phyloP scores from a whole-genome alignment of 2,797 vertebrate species.

The Esox masquinongy region DNA sequence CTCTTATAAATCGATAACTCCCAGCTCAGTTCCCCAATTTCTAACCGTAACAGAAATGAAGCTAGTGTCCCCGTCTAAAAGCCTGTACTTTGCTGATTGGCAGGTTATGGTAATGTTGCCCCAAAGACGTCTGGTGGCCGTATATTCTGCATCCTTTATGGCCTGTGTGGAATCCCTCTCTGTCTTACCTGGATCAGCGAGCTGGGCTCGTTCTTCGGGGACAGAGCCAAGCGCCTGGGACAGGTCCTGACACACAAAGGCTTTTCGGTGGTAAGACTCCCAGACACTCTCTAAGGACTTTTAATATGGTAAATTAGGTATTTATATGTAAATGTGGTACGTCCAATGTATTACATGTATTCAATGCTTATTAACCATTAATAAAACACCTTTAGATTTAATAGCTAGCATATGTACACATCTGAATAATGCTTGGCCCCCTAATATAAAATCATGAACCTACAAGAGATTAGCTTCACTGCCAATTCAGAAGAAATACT shows the following conservation, averaged over 20 bases:
- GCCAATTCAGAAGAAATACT: not conserved
- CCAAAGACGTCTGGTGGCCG: slow-evolving; percentile 88
- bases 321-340: not conserved
- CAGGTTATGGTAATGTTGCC: slow-evolving; percentile 93
- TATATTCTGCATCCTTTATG: slow-evolving; percentile 96
- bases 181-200: slow-evolving; percentile 96
- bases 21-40: not conserved
- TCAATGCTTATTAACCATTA: not conserved
- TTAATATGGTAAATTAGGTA: not conserved
- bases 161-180: slow-evolving; percentile 93
- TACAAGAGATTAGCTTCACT: not conserved
- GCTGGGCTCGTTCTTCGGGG: slow-evolving; percentile 94
- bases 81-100: not conserved
- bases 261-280: slow-evolving; percentile 83
- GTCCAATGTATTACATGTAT: not conserved
- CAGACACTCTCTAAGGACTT: not conserved
- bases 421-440: not conserved
- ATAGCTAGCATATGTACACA: not conserved
- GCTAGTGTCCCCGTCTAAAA: not conserved
- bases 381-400: not conserved
- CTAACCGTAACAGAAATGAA: not conserved
- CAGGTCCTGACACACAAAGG: slow-evolving; percentile 87
- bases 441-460: not conserved
- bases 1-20: not conserved
- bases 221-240: slow-evolving; percentile 90